These are phyloP conservation scores for Siniperca knerii DNA, from an alignment of 2,113 vertebrate genomes.

Conservation along the genomic window DNA sequence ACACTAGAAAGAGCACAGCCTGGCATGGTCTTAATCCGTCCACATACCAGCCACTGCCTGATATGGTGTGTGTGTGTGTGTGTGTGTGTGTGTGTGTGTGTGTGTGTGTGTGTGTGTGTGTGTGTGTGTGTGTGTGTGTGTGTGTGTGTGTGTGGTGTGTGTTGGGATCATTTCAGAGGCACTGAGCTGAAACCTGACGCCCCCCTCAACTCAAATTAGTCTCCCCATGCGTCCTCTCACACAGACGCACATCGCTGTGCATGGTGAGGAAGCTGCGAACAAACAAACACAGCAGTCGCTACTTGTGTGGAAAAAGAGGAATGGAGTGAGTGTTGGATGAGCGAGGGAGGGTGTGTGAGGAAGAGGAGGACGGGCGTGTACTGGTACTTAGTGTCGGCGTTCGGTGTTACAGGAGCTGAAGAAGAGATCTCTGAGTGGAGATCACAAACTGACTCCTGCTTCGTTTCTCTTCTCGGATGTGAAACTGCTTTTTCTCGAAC, in stretches of 20 bases:
- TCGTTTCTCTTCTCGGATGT: neutral
- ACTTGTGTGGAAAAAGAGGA: neutral
- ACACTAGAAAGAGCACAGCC: slow-evolving; percentile 72
- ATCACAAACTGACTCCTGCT: neutral
- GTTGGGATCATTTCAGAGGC: slow-evolving; percentile 13
- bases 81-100: slow-evolving; percentile 19
- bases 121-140: slow-evolving; percentile 46
- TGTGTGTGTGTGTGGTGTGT: slow-evolving; percentile 35
- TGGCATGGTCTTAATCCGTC: slow-evolving; percentile 68
- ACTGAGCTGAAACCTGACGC: slow-evolving; percentile 72
- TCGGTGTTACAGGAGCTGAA: neutral
- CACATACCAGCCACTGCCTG: slow-evolving; percentile 74
- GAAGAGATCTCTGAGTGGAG: neutral
- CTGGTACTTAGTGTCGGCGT: neutral
- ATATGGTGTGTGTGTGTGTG: slow-evolving; percentile 70
- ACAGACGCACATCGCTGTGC: neutral
- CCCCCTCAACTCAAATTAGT: neutral
- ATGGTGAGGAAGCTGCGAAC: slow-evolving; percentile 32
- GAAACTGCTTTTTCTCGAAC: neutral
- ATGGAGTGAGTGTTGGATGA: slow-evolving; percentile 2
- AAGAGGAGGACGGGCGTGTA: neutral
- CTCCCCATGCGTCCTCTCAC: neutral
- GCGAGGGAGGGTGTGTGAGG: neutral
- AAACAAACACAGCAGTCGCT: slow-evolving; percentile 4
- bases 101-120: slow-evolving; percentile 50